phyloP scores from a whole-genome alignment of 2,797 vertebrate genomes.

The Iguana delicatissima region DNA sequence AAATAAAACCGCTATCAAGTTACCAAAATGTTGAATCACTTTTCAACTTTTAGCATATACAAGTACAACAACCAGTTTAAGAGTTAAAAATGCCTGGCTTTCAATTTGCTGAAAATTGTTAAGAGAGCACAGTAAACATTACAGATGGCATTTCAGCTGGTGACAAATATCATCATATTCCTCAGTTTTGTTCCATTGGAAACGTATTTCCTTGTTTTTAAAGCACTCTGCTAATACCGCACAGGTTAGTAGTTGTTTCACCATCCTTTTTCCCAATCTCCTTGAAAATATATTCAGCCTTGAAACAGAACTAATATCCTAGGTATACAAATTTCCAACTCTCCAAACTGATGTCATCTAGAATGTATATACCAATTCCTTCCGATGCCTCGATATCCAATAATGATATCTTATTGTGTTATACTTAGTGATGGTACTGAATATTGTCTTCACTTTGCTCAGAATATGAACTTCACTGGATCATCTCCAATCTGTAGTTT shows the following conservation, averaged over 20 bases:
- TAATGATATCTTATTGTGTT: background rate
- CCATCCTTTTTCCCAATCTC: background rate
- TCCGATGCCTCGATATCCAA: background rate
- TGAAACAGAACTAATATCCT: background rate
- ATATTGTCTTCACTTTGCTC: background rate
- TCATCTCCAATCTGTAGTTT: background rate
- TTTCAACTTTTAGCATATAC: slow-evolving; percentile 17
- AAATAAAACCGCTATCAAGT: slow-evolving; percentile 30
- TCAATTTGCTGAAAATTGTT: slow-evolving; percentile 11
- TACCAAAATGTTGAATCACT: slow-evolving; percentile 29
- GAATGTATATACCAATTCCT: background rate
- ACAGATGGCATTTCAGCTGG: slow-evolving; percentile 33
- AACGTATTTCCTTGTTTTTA: background rate
- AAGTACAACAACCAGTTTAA: background rate
- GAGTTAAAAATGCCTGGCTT: background rate
- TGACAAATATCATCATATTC: slow-evolving; percentile 17
- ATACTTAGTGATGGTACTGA: background rate
- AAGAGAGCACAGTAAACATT: background rate
- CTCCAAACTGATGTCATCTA: background rate
- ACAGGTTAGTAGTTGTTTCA: background rate
- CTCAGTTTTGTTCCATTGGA: background rate
- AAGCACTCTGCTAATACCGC: background rate
- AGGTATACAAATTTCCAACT: background rate
- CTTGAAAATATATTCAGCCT: background rate
- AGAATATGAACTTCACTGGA: background rate